These are phyloP conservation scores for Selene dorsalis DNA, from an alignment of 2,797 vertebrate species.

Conservation along the genomic window DNA sequence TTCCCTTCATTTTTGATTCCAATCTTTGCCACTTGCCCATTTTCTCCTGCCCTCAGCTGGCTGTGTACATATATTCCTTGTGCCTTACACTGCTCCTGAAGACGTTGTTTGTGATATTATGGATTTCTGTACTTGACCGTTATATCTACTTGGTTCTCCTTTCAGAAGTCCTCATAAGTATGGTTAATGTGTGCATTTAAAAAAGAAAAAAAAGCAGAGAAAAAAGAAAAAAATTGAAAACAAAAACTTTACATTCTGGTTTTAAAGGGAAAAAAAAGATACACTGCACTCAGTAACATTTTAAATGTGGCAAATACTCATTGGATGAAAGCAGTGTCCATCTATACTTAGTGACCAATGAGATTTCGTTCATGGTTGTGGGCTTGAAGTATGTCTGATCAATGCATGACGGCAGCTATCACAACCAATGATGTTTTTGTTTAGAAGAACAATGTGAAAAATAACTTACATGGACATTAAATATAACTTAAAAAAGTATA, in stretches of 20 bases:
- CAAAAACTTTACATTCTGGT: conserved; percentile 76
- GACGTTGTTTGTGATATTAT: conserved; percentile 44
- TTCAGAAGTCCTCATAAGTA: conserved; percentile 81
- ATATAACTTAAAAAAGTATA: conserved; percentile 99
- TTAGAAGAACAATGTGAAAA: conserved; percentile 94
- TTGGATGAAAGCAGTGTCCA: conserved; percentile 61
- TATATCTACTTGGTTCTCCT: conserved; percentile 74
- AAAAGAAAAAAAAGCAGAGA: conserved; percentile 19
- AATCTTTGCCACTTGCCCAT: conserved; percentile 30
- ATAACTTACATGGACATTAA: conserved; percentile 99
- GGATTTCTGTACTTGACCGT: conserved; percentile 46
- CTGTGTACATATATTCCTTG: conserved; percentile 36
- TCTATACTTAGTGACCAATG: conserved; percentile 65
- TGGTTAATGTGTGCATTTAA: conserved; percentile 62
- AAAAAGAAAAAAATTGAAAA: conserved; percentile 45
- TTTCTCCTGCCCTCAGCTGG: conserved; percentile 48
- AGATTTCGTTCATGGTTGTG: conserved; percentile 47
- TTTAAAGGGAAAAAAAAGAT: conserved; percentile 70
- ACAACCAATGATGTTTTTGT: conserved; percentile 84
- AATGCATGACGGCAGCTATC: conserved; percentile 67
- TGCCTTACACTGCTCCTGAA: conserved; percentile 33
- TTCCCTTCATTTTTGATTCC: conserved; percentile 36
- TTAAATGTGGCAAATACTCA: conserved; percentile 66
- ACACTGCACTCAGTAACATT: conserved; percentile 70
- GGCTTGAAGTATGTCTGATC: conserved; percentile 78